phyloP scores from a whole-genome alignment of 1,140 invertebrate species.

The Zaprionus ornatus region DNA sequence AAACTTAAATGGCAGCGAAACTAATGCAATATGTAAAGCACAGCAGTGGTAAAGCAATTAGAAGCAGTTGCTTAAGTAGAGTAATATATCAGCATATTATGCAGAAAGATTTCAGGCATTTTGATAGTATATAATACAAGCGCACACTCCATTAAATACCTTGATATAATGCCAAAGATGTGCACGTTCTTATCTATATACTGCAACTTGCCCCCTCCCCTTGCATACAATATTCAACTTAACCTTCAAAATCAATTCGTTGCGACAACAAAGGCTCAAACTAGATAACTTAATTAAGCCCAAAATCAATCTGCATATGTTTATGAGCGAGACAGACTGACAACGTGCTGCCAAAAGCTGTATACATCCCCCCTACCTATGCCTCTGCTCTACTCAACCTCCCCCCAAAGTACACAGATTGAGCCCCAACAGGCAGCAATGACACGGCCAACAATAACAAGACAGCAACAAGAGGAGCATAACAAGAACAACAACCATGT shows the following conservation, averaged over 20 bases:
- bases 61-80: neutral
- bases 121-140: neutral
- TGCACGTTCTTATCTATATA: neutral
- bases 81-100: neutral
- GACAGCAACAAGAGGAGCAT: slow-evolving; percentile 22
- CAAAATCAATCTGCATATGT: slow-evolving; percentile 76
- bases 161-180: neutral
- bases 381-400: slow-evolving; percentile 9
- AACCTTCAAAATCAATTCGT: slow-evolving; percentile 59
- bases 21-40: neutral
- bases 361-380: neutral
- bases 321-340: slow-evolving; percentile 27
- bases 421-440: slow-evolving; percentile 2
- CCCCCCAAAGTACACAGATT: slow-evolving; percentile 11
- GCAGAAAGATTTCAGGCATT: neutral
- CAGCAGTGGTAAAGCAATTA: neutral
- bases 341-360: slow-evolving; percentile 37
- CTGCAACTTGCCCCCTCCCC: neutral
- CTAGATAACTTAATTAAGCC: slow-evolving; percentile 70
- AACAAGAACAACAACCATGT: slow-evolving; percentile 36
- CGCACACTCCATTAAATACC: neutral
- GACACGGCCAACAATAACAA: slow-evolving; percentile 14
- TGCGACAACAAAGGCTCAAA: slow-evolving; percentile 46
- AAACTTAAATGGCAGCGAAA: neutral
- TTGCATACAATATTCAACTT: neutral